Evolutionary conservation across 2,113 vertebrate genomes (phyloP).

Genomic region (Alligator sinensis): DNA sequence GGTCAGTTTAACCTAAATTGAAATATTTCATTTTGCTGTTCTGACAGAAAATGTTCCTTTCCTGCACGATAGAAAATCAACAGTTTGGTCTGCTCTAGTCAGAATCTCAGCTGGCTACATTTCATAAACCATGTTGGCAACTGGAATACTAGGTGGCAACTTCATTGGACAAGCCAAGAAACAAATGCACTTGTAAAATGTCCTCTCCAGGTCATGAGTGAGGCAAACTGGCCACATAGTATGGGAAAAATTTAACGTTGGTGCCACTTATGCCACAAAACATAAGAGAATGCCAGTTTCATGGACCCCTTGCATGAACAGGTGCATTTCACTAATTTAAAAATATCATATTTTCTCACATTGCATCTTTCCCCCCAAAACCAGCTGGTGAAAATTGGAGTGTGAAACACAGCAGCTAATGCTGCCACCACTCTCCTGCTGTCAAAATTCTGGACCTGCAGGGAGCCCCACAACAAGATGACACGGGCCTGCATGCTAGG

Average conservation of each 20-base stretch:
- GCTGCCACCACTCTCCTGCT: too few species aligned
- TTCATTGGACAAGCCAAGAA: slow-evolving; percentile 47
- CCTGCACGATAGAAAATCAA: not conserved
- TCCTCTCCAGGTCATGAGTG: not conserved
- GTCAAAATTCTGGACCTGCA: too few species aligned
- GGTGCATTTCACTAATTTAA: not conserved
- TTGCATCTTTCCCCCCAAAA: too few species aligned
- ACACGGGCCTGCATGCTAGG: too few species aligned
- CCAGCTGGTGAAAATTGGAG: too few species aligned
- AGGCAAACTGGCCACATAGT: not conserved
- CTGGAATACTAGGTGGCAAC: slow-evolving; percentile 27
- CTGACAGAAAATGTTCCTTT: slow-evolving; percentile 42
- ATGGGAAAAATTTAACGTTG: not conserved
- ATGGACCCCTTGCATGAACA: not conserved
- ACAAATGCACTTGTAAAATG: not conserved
- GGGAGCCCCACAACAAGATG: too few species aligned
- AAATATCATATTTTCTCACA: not conserved
- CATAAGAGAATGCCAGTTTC: not conserved
- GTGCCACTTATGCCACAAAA: not conserved
- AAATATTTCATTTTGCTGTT: slow-evolving; percentile 30
- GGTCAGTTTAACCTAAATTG: slow-evolving; percentile 9
- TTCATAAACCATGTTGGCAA: slow-evolving; percentile 27
- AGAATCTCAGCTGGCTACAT: not conserved
- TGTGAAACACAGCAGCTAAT: too few species aligned
- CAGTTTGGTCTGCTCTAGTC: not conserved